Evolutionary conservation across 37 sponge, comb jelly and placozoan genomes (phyloP), one percentile per base, ranked within the genome.

Genomic region (Halichondria panicea): DNA sequence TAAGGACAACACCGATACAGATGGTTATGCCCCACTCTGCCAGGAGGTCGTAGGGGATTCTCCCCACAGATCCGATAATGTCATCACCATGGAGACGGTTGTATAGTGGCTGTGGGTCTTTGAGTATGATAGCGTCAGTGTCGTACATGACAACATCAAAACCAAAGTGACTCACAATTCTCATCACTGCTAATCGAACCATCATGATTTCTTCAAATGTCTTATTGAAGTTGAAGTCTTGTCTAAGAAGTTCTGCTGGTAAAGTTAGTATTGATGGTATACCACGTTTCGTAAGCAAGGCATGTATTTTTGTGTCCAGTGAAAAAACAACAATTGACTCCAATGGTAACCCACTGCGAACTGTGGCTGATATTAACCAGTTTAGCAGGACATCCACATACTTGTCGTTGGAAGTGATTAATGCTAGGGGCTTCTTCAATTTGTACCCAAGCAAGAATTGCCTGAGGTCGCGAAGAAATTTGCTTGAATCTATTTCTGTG

Each of bases 121-220:
- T 80, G 7, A 80, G 62, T 5, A 80, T 55, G 43, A 80, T 45
- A 32, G 80, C 80, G 70, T 80, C 80, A n/a, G 71, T 61, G 71
- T 80, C 80, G 60, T 60, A 80, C 62, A 68, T 80, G 69, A 42
- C 57, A 6, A 70, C 60, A 59, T 80, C 46, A 24, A 35, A 70
- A 2, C 80, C 80, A 36, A 67, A 55, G 55, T 68, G 58, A 44
- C 55, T 68, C 0, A 78, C 68, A 31, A 78, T 52, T 55, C 79
- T n/a, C 79, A 78, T 78, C 43, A 78, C 42, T 21, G 30, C 27
- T 25, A 78, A 41, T 15, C 79, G 56, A 22, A 68, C 24, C 79
- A 78, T 78, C 79, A 78, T 78, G n/a, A 78, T 38, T 1, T 8
- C 5, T 37, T 66, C 68, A 68, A 78, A 78, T 40, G 56, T 5